phyloP scores from a whole-genome alignment of 2,797 vertebrate species.

The Menidia menidia region DNA sequence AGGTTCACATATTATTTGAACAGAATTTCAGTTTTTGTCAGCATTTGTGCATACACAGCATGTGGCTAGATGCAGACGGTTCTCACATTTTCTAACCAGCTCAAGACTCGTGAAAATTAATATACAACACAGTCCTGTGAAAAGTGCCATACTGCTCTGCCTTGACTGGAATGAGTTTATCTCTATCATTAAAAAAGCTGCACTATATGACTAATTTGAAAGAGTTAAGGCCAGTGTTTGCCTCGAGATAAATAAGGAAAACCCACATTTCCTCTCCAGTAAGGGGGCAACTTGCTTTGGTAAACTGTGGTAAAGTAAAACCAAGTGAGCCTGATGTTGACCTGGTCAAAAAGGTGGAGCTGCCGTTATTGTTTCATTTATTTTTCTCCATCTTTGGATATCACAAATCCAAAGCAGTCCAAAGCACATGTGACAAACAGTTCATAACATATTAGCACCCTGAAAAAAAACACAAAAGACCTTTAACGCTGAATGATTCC shows the following conservation, averaged over 20 bases:
- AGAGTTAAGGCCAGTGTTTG: slow-evolving; percentile 14
- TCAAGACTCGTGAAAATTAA: slow-evolving; percentile 2
- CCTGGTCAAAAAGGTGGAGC: slow-evolving; percentile 57
- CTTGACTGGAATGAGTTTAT: slow-evolving; percentile 10
- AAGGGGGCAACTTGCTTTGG: slow-evolving; percentile 51
- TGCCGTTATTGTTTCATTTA: slow-evolving; percentile 62
- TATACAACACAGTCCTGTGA: slow-evolving; percentile 9
- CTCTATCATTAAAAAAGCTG: slow-evolving; percentile 4
- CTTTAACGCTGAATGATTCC: slow-evolving; percentile 10
- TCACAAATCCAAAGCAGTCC: slow-evolving; percentile 35
- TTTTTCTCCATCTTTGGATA: slow-evolving; percentile 47
- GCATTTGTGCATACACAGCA: no score
- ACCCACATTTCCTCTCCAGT: slow-evolving; percentile 48
- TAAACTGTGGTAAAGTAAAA: slow-evolving; percentile 55
- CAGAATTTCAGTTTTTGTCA: no score
- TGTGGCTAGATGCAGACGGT: no score
- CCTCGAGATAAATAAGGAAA: slow-evolving; percentile 48
- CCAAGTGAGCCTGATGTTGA: slow-evolving; percentile 57
- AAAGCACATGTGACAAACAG: slow-evolving; percentile 4
- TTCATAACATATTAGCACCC: slow-evolving; percentile 21
- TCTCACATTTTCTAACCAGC: slow-evolving; percentile 20
- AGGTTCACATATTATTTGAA: no score
- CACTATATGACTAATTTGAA: neutral
- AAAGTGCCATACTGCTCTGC: slow-evolving; percentile 2
- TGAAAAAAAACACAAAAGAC: slow-evolving; percentile 11